Conservation (phyloP, 2,113 vertebrate genomes). For the Mohoua ochrocephala region DNA sequence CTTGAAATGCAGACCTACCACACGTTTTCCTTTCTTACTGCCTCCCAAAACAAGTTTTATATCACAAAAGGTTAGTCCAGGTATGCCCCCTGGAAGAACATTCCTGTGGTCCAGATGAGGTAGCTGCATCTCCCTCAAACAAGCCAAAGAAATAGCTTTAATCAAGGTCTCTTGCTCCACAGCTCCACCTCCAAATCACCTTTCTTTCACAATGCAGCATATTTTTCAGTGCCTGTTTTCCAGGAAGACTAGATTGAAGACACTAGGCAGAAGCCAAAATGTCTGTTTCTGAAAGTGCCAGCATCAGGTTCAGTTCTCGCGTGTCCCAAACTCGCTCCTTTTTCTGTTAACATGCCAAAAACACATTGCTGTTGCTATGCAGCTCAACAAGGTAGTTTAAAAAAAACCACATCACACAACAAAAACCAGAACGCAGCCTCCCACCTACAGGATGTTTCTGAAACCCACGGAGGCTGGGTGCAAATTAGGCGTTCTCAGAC, state of each 20-base stretch:
- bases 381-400: conserved; percentile 5
- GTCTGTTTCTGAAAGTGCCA: neutral
- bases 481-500: neutral
- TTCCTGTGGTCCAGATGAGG: neutral
- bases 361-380: conserved; percentile 31
- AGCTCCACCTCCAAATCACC: neutral
- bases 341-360: neutral
- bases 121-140: neutral
- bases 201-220: neutral
- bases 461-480: neutral
- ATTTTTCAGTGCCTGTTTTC: neutral
- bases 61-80: neutral
- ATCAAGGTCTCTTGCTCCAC: neutral
- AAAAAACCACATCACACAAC: neutral
- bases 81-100: neutral
- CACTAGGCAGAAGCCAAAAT: neutral
- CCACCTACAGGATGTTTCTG: neutral
- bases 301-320: neutral
- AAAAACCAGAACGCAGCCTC: neutral
- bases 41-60: neutral
- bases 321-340: neutral
- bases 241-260: neutral
- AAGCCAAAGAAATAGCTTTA: neutral
- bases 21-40: neutral
- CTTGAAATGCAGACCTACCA: neutral